phyloP scores from a whole-genome alignment of 2,888 invertebrate genomes.

The Caenorhabditis sulstoni region DNA sequence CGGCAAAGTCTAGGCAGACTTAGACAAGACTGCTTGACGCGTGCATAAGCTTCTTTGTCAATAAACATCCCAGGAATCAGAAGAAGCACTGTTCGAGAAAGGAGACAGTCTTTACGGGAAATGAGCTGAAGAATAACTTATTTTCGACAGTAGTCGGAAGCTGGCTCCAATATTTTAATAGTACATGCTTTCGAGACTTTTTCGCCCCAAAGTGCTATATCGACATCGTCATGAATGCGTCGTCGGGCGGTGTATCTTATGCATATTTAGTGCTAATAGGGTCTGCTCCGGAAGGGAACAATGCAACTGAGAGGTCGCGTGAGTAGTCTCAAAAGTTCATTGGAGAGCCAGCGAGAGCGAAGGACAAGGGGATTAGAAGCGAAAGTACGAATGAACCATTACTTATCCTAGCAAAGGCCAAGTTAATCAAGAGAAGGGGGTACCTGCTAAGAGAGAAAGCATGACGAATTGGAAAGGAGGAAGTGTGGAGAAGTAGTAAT shows the following conservation, averaged over 20 bases:
- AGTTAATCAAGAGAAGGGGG: background rate
- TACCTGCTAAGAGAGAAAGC: background rate
- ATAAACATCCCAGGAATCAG: no score
- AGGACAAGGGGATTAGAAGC: slow-evolving; percentile 12
- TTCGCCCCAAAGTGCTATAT: slow-evolving; percentile 1
- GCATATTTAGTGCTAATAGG: slow-evolving; percentile 62
- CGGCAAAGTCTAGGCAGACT: background rate
- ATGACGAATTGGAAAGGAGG: slow-evolving; percentile 6
- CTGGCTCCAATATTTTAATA: background rate
- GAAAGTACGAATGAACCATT: background rate
- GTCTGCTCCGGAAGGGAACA: slow-evolving; percentile 25
- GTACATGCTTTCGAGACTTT: slow-evolving; percentile 8
- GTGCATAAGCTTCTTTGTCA: no score
- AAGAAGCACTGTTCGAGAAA: no score
- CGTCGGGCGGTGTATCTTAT: slow-evolving; percentile 40
- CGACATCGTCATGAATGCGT: slow-evolving; percentile 42
- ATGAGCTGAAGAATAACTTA: background rate
- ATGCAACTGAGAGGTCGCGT: slow-evolving; percentile 20
- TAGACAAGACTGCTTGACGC: no score
- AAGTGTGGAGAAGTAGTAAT: slow-evolving; percentile 22
- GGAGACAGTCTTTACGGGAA: no score
- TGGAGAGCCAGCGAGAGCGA: slow-evolving; percentile 12
- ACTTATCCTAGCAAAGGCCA: slow-evolving; percentile 3
- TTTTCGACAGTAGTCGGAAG: background rate
- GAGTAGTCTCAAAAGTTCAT: slow-evolving; percentile 32